Percentiles rank a stretch among this genome's conserved stretches.
Conservation (phyloP, 2,113 vertebrate species). For the Rhynchomys soricoides region DNA sequence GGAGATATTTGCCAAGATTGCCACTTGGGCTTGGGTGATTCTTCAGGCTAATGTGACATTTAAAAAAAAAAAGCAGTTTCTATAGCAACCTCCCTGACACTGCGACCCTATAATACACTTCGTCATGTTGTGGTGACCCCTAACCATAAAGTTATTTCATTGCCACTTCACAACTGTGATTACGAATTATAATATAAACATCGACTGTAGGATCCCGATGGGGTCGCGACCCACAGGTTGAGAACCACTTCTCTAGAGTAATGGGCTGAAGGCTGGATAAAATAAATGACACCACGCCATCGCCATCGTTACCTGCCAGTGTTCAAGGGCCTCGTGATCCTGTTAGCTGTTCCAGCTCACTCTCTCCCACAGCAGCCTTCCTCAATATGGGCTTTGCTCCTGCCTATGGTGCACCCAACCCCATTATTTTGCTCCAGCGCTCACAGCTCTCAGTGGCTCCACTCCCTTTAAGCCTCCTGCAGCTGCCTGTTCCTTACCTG, state of each 20-base stretch:
- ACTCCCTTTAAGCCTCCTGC: background rate
- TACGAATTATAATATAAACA: background rate
- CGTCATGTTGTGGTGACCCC: background rate
- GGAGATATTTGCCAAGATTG: background rate
- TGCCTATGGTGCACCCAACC: background rate
- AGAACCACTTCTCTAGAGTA: background rate
- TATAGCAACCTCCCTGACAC: background rate
- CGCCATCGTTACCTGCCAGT: background rate
- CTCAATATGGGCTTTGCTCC: background rate
- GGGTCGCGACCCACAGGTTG: background rate
- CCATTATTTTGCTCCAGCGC: background rate
- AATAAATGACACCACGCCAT: background rate
- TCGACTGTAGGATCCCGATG: background rate
- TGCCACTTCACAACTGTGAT: background rate
- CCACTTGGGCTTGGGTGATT: background rate
- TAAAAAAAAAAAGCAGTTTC: background rate
- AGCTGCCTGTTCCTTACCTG: rapidly evolving
- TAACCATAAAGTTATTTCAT: background rate
- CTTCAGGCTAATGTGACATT: background rate
- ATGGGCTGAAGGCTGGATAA: background rate
- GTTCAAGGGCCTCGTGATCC: background rate
- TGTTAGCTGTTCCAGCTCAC: background rate
- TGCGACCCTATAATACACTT: background rate
- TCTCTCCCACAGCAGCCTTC: background rate
- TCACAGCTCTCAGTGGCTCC: rapidly evolving